Evolutionary conservation across 2,113 vertebrate genomes (phyloP), one percentile per base, ranked within the genome.

Genomic region (Equus quagga): DNA sequence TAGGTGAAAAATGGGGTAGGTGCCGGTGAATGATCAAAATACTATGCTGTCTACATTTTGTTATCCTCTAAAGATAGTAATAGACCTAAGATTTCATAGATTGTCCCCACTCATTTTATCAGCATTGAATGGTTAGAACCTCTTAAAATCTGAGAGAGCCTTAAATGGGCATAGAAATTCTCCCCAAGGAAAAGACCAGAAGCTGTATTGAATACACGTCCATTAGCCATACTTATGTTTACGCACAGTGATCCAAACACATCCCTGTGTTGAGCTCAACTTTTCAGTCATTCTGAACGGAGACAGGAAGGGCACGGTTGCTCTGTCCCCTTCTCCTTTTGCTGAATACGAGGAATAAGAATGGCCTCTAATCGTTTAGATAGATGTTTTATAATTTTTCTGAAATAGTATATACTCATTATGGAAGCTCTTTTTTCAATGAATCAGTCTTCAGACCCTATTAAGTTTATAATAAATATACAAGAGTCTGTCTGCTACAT

Each of bases 61-160:
- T 65, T 97, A 75, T 96, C 98, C 92, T 98, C 97, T 98, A 15
- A 21, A 97, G 89, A 82, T 91, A 58, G 84, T 96, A 97, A 88
- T 33, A 96, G 95, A 90, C 28, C 76, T 33, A 97, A 93, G 73
- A 78, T 69, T 97, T 97, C 93, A 92, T 90, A 97, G 96, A 64
- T 93, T 98, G 44, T 98, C 97, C 93, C 97, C 91, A 93, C 91
- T 98, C 87, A 98, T 94, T 97, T 97, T 97, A 91, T 96, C 98
- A 92, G 49, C 96, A 92, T 87, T 89, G 97, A 98, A 97, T 95
- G 92, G 21, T 94, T 91, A 96, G 79, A 97, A 90, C 70, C 54
- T 95, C 69, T 89, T 85, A 62, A 76, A 41, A 13, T 58, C 60
- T 60, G 75, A 98, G 95, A 88, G 96, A 92, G 62, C 46, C 97